A percentile compares a stretch with the other conserved stretches of the same genome.
Conservation (phyloP, 2,113 vertebrate genomes). For the Notiomystis cincta region DNA sequence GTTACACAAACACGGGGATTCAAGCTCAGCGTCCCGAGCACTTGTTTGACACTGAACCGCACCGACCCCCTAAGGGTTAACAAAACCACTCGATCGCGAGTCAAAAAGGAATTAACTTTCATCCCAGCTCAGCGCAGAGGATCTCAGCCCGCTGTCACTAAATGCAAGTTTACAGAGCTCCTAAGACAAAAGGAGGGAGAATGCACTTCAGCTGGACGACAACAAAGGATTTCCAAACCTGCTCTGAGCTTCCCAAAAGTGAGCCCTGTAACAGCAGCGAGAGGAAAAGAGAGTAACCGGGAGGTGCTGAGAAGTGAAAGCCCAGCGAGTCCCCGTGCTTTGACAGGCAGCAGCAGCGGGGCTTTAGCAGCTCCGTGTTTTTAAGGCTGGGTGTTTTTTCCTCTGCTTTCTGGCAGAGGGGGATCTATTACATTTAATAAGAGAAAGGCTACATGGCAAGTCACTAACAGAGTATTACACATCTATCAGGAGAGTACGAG, state of each 20-base stretch:
- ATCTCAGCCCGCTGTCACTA: neutral
- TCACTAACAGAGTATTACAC: slow-evolving; percentile 27
- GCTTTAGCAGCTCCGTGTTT: slow-evolving; percentile 23
- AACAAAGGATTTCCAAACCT: neutral
- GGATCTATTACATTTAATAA: slow-evolving; percentile 58
- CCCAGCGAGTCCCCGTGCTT: neutral
- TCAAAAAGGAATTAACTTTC: slow-evolving; percentile 69
- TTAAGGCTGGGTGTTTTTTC: slow-evolving; percentile 35
- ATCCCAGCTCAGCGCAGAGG: neutral
- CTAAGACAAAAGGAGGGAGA: neutral
- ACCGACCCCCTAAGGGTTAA: slow-evolving; percentile 51
- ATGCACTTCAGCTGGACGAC: neutral
- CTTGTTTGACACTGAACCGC: neutral
- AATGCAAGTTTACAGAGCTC: neutral
- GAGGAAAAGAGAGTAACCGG: neutral
- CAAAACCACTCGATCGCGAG: neutral
- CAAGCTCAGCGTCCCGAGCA: neutral
- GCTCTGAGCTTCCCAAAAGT: slow-evolving; percentile 2
- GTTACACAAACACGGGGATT: neutral
- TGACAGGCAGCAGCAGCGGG: slow-evolving; percentile 77
- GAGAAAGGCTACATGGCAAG: slow-evolving; percentile 40
- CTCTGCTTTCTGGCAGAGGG: slow-evolving; percentile 53
- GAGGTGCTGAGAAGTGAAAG: neutral
- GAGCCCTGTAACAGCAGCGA: neutral
- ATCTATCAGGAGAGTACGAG: neutral